Percentiles rank a stretch among this genome's conserved stretches.
Conservation (phyloP, 2,797 vertebrate species). For the Rachycentron canadum region DNA sequence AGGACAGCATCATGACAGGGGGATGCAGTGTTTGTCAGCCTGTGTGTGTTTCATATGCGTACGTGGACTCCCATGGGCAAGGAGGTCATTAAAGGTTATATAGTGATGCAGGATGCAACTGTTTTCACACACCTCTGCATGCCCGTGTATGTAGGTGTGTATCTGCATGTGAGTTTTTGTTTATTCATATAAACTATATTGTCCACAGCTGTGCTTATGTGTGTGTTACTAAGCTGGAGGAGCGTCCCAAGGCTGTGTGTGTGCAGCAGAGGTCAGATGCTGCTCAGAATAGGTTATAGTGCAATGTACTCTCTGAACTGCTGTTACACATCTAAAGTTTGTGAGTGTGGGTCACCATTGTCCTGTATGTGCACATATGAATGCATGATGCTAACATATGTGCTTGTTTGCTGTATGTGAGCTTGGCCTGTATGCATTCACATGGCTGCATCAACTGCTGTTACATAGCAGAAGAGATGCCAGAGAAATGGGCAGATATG, state of each 20-base stretch:
- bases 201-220: background rate
- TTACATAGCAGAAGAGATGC: background rate
- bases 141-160: background rate
- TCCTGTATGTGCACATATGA: background rate
- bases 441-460: slow-evolving; percentile 6
- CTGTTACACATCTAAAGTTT: slow-evolving; percentile 22
- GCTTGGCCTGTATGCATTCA: background rate
- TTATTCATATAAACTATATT: background rate
- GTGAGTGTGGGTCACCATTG: background rate
- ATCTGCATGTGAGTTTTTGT: background rate
- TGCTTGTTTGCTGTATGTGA: background rate
- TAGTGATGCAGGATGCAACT: slow-evolving; percentile 12
- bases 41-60: slow-evolving; percentile 26
- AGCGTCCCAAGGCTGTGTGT: slow-evolving; percentile 8
- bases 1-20: slow-evolving; percentile 41
- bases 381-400: background rate
- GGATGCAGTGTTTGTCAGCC: slow-evolving; percentile 20
- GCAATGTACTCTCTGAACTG: slow-evolving; percentile 14
- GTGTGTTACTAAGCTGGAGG: slow-evolving; percentile 15
- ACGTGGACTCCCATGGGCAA: slow-evolving; percentile 14
- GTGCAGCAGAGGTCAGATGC: slow-evolving; percentile 44
- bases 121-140: slow-evolving; percentile 9
- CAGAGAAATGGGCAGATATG: slow-evolving; percentile 16
- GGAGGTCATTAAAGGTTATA: slow-evolving; percentile 55
- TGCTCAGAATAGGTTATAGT: slow-evolving; percentile 32